Evolutionary conservation across 2,113 vertebrate species (phyloP).

Genomic region (Heteronetta atricapilla): DNA sequence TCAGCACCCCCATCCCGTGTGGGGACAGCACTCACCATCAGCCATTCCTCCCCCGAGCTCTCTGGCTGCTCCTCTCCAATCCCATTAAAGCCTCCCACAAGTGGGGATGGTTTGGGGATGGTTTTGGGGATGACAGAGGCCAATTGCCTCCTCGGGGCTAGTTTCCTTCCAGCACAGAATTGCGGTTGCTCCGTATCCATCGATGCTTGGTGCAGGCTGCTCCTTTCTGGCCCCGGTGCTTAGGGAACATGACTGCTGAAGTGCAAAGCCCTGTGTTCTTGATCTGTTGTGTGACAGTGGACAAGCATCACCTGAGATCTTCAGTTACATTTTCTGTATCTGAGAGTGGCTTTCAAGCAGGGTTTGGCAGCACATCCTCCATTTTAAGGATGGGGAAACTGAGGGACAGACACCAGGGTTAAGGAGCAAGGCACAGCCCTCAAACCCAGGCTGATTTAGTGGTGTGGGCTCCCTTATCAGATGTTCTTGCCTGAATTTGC

Average conservation of each 20-base stretch:
- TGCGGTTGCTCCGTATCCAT: not conserved
- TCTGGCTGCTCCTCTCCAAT: not conserved
- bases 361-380: not conserved
- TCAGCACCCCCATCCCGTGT: fast-evolving
- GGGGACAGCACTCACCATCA: not conserved
- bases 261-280: not conserved
- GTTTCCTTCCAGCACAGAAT: not conserved
- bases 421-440: not conserved
- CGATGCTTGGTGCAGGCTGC: not conserved
- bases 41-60: not conserved
- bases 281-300: not conserved
- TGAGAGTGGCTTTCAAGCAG: not conserved
- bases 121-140: not conserved
- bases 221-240: not conserved
- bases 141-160: not conserved
- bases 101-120: not conserved
- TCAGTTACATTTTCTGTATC: not conserved
- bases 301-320: not conserved
- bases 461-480: not conserved
- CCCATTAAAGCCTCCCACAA: not conserved
- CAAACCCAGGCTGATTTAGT: fast-evolving
- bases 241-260: not conserved
- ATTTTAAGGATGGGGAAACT: not conserved
- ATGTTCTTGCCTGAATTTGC: not conserved
- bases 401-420: not conserved